A percentile compares a stretch with the other conserved stretches of the same genome.
phyloP scores from a whole-genome alignment of 1,140 invertebrate species.

The Armadillidium nasatum region DNA sequence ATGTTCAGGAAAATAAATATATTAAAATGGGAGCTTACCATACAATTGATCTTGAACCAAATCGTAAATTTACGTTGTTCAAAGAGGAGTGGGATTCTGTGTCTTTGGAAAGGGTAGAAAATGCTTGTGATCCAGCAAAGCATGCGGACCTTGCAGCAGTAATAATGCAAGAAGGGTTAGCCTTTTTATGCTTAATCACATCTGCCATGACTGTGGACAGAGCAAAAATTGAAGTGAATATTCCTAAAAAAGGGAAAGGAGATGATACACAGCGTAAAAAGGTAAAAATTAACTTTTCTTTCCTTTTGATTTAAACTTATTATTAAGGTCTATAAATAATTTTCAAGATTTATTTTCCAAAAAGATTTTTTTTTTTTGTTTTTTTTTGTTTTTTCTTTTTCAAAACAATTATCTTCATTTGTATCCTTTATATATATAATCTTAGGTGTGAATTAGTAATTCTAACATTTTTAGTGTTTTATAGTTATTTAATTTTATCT shows the following conservation, averaged over 20 bases:
- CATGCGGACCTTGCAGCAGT: slow-evolving; percentile 92
- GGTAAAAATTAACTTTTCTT: too few relatives aligned
- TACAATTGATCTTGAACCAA: slow-evolving; percentile 91
- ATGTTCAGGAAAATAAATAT: slow-evolving; percentile 96
- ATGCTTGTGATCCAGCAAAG: slow-evolving; percentile 76
- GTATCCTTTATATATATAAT: too few relatives aligned
- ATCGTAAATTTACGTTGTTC: slow-evolving; percentile 83
- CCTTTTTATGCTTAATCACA: slow-evolving; percentile 94
- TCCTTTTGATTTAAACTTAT: too few relatives aligned
- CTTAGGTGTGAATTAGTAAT: too few relatives aligned
- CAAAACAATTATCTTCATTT: too few relatives aligned
- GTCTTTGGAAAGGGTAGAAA: slow-evolving; percentile 84
- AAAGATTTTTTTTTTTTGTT: too few relatives aligned
- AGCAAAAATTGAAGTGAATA: slow-evolving; percentile 93
- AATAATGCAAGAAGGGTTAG: slow-evolving; percentile 95
- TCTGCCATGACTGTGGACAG: slow-evolving; percentile 91
- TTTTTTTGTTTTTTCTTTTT: too few relatives aligned
- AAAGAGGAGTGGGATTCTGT: slow-evolving; percentile 94
- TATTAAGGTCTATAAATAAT: too few relatives aligned
- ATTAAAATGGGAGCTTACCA: slow-evolving; percentile 99
- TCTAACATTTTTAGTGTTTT: too few relatives aligned
- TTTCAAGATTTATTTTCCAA: too few relatives aligned
- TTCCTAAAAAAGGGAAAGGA: slow-evolving; percentile 94
- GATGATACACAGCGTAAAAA: slow-evolving; percentile 93
- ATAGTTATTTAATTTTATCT: too few relatives aligned